Conservation (phyloP, 2,888 invertebrate species). For the Phortica okadai region DNA sequence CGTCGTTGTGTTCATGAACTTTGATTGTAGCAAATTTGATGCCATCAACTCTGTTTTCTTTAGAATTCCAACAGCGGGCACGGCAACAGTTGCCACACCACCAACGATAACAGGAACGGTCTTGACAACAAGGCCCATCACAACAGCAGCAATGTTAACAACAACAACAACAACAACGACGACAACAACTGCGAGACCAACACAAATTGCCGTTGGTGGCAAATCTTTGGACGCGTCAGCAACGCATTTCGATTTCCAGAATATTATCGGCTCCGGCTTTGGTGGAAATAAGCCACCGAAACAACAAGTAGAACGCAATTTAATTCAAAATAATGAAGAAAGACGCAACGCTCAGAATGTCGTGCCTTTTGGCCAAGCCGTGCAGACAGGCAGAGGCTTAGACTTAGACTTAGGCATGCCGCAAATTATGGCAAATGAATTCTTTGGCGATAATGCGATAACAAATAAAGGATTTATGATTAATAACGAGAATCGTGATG, state of each 20-base stretch:
- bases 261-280: not conserved
- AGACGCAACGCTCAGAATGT: slow-evolving; percentile 28
- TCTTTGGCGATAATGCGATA: not conserved
- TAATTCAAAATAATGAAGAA: slow-evolving; percentile 41
- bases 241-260: slow-evolving; percentile 43
- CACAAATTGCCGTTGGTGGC: not conserved
- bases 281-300: slow-evolving; percentile 20
- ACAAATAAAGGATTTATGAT: no score
- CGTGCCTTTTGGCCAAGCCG: not conserved
- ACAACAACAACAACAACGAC: not conserved
- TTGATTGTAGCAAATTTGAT: not conserved
- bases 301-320: not conserved
- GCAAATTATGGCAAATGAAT: not conserved
- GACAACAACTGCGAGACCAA: not conserved
- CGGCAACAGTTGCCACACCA: slow-evolving; percentile 34
- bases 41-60: not conserved
- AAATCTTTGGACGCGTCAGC: slow-evolving; percentile 34
- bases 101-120: slow-evolving; percentile 37
- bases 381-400: not conserved
- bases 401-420: not conserved
- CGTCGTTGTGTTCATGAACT: not conserved
- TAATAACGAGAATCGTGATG: no score
- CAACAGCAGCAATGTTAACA: not conserved
- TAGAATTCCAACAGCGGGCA: not conserved
- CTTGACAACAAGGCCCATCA: not conserved